Percentiles rank a stretch among this genome's conserved stretches.
Evolutionary conservation across 2,888 invertebrate species (phyloP).

Genomic region (Dendrolimus pini): DNA sequence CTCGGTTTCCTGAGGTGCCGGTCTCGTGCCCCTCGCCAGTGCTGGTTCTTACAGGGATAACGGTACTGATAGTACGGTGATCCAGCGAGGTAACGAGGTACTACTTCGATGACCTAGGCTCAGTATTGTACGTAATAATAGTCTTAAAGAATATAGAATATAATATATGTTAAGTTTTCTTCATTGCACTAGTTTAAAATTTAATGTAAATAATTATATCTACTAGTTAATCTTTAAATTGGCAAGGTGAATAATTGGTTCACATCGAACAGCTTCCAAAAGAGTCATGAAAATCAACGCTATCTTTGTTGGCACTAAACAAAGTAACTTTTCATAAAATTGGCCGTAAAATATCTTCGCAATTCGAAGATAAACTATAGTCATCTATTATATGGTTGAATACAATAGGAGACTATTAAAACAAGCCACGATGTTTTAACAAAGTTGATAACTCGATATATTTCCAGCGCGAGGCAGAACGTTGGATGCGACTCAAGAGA

Average conservation of each 20-base stretch:
- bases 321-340: constrained; percentile 17
- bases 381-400: constrained; percentile 23
- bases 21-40: no score
- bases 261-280: neutral
- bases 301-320: neutral
- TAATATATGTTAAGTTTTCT: no score
- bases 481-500: constrained; percentile 88
- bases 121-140: no score
- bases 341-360: constrained; percentile 20
- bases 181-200: no score
- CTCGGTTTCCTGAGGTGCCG: no score
- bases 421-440: constrained; percentile 27
- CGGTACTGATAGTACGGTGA: no score
- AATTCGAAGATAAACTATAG: constrained; percentile 21
- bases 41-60: no score
- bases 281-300: neutral
- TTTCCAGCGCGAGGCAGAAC: constrained; percentile 80
- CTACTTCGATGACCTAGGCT: no score
- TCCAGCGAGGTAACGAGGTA: no score
- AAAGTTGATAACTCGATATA: constrained; percentile 25
- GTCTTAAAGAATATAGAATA: constrained; percentile 4
- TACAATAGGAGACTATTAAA: constrained; percentile 21
- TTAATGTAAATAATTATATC: constrained; percentile 4
- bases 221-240: neutral
- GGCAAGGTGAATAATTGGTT: no score